phyloP scores from a whole-genome alignment of 1,140 invertebrate species.

The Zaprionus ornatus region DNA sequence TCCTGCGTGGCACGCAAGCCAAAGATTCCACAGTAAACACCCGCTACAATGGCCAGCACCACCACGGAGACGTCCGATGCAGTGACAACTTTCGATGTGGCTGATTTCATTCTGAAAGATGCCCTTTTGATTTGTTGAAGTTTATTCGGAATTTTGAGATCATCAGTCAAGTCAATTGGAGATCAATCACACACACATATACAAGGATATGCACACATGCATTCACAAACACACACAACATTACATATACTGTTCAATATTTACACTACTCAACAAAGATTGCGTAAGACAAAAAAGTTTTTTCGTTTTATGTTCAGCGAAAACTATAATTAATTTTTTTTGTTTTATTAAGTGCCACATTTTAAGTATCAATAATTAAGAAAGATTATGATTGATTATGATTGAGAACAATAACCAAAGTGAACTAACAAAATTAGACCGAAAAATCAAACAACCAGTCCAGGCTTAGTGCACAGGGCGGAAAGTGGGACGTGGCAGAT shows the following conservation, averaged over 20 bases:
- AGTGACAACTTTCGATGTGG: conserved; percentile 81
- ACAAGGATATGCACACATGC: conserved; percentile 1
- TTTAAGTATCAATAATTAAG: background rate
- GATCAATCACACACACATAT: background rate
- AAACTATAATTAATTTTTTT: background rate
- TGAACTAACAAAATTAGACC: background rate
- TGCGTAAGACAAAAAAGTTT: background rate
- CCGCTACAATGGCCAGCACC: conserved; percentile 71
- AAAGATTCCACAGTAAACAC: conserved; percentile 73
- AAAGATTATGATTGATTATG: background rate
- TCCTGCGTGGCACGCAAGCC: conserved; percentile 70
- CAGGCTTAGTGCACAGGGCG: background rate
- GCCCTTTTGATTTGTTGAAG: conserved; percentile 70
- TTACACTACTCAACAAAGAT: background rate
- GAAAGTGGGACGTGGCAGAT: background rate
- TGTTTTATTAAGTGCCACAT: background rate
- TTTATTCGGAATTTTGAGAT: conserved; percentile 26
- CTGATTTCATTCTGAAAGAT: conserved; percentile 83
- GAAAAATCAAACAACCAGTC: background rate
- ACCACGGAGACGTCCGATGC: conserved; percentile 81
- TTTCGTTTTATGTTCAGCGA: background rate
- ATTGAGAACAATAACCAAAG: background rate
- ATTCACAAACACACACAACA: background rate
- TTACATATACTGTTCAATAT: background rate
- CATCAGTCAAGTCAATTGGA: conserved; percentile 1